These are phyloP conservation scores for Phylloscopus whistleri DNA, from an alignment of 2,113 vertebrate genomes.

Conservation along the genomic window DNA sequence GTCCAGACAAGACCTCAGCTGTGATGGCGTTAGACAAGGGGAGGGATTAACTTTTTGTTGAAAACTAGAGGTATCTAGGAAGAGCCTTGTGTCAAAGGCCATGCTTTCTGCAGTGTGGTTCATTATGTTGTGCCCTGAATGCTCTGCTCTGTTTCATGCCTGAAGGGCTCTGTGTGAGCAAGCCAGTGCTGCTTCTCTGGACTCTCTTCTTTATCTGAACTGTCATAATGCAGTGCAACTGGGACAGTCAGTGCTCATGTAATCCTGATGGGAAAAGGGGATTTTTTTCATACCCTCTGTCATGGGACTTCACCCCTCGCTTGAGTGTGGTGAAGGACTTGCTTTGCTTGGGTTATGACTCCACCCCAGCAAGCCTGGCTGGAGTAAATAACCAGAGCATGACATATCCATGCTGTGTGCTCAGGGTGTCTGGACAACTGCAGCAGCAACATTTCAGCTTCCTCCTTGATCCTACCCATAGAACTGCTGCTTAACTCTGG, in stretches of 20 bases:
- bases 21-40: background rate
- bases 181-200: background rate
- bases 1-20: background rate
- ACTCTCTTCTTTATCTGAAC: too few relatives aligned
- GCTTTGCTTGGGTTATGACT: background rate
- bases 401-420: background rate
- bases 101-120: background rate
- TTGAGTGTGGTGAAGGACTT: background rate
- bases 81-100: background rate
- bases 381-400: background rate
- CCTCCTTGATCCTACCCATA: background rate
- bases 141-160: background rate
- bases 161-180: background rate
- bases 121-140: fast-evolving
- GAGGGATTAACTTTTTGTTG: background rate
- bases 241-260: background rate
- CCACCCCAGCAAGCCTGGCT: background rate
- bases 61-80: background rate
- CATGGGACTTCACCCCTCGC: background rate
- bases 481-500: background rate
- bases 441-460: background rate
- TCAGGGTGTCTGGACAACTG: background rate
- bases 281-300: background rate
- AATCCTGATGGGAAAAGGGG: background rate
- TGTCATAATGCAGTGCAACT: background rate